Conservation (phyloP, 2,888 invertebrate species). For the Desoria tigrina region DNA sequence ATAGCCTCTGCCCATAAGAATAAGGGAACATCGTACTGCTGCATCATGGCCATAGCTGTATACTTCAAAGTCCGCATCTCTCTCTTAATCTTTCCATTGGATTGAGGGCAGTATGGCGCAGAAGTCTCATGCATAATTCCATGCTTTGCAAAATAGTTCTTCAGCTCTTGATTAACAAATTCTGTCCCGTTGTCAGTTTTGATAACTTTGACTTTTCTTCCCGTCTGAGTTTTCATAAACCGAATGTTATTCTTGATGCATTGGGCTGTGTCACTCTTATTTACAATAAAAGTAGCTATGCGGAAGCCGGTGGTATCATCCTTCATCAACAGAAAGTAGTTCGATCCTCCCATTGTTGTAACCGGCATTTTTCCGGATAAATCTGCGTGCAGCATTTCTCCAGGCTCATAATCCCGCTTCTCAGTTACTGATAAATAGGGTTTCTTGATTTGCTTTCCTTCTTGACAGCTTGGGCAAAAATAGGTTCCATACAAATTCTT, state of each 20-base stretch:
- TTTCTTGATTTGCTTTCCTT: no score
- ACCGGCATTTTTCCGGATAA: constrained; percentile 28
- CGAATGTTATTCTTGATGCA: constrained; percentile 14
- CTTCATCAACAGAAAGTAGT: constrained; percentile 27
- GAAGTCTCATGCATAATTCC: constrained; percentile 55
- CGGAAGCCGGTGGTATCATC: constrained; percentile 33
- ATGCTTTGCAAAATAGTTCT: constrained; percentile 44
- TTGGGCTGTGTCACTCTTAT: constrained; percentile 23
- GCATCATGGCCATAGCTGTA: constrained; percentile 54
- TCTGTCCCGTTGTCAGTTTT: constrained; percentile 28
- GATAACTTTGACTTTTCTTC: constrained; percentile 22
- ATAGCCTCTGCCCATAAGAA: constrained; percentile 56
- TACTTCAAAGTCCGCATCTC: constrained; percentile 55
- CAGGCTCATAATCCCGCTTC: constrained; percentile 25
- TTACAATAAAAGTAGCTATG: constrained; percentile 17
- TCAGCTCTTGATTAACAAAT: constrained; percentile 42
- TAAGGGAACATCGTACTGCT: constrained; percentile 50
- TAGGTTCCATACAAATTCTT: no score
- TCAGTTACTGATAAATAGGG: no score
- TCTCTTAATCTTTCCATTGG: constrained; percentile 55
- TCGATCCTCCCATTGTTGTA: constrained; percentile 19
- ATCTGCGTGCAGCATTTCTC: constrained; percentile 30
- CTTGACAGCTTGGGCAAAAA: no score
- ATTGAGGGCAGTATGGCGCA: constrained; percentile 48
- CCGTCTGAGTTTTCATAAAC: constrained; percentile 26